These are phyloP conservation scores for Psittacula cyanocephala DNA, from an alignment of 2,113 vertebrate species.

Conservation along the genomic window DNA sequence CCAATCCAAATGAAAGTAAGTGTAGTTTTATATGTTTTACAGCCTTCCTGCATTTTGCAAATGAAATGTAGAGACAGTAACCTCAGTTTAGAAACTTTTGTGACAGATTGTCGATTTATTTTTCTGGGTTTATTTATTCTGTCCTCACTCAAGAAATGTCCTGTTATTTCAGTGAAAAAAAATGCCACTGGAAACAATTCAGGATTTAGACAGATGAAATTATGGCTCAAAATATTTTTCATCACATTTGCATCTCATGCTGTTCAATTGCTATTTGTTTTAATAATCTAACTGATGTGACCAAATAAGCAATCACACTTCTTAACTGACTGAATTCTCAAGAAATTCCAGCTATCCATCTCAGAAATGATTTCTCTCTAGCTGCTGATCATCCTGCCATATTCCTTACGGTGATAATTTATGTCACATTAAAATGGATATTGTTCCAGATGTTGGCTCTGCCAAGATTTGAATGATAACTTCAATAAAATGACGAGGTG, in stretches of 20 bases:
- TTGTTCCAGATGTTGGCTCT: conserved; percentile 23
- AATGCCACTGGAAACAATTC: neutral
- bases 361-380: conserved; percentile 7
- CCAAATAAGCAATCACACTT: conserved; percentile 18
- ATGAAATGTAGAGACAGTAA: neutral
- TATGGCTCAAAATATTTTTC: conserved; percentile 18
- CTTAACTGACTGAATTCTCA: neutral
- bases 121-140: neutral
- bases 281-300: conserved; percentile 16
- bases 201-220: neutral
- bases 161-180: neutral
- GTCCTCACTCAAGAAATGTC: neutral
- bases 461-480: conserved; percentile 16
- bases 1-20: neutral
- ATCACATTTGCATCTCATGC: neutral
- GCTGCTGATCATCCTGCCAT: neutral
- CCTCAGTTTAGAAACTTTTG: neutral
- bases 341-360: conserved; percentile 1
- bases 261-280: conserved; percentile 10
- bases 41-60: neutral
- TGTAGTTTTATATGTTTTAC: neutral
- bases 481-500: neutral
- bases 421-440: conserved; percentile 27
- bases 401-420: conserved; percentile 15
- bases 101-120: neutral